A percentile compares a stretch with the other conserved stretches of the same genome.
phyloP scores from a whole-genome alignment of 2,888 invertebrate genomes.

The Fragum whitleyi region DNA sequence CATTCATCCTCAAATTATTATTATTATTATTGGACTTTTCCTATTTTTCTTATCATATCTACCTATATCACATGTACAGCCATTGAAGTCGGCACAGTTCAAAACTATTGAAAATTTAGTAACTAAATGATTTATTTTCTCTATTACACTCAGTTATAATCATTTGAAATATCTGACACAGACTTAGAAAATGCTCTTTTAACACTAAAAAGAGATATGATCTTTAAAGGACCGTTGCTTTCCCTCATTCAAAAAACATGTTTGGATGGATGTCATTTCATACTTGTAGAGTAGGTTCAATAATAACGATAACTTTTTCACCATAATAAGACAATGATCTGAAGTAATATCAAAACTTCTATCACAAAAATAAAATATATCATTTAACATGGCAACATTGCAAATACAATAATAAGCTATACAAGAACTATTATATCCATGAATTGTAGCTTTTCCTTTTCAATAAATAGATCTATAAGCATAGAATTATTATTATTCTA shows the following conservation, averaged over 20 bases:
- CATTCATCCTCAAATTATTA: constrained; percentile 3
- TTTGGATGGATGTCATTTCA: background rate
- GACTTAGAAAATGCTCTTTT: background rate
- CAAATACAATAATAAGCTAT: constrained; percentile 5
- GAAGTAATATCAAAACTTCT: constrained; percentile 1
- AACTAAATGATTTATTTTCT: background rate
- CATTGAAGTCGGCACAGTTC: background rate
- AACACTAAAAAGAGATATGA: background rate
- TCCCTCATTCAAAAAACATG: background rate
- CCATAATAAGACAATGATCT: constrained; percentile 2
- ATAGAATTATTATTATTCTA: background rate
- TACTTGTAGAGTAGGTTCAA: background rate
- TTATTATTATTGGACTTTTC: background rate
- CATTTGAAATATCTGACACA: background rate
- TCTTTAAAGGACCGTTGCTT: background rate
- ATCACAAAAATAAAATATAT: background rate
- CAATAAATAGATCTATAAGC: background rate
- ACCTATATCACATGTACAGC: background rate
- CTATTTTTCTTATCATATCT: background rate
- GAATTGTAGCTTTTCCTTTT: background rate
- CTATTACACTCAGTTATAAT: background rate
- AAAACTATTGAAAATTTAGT: background rate
- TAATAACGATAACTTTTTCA: background rate
- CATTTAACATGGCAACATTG: background rate
- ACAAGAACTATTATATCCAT: background rate